These are phyloP conservation scores for Varanus salvator DNA, from an alignment of 2,113 vertebrate species.

Conservation along the genomic window DNA sequence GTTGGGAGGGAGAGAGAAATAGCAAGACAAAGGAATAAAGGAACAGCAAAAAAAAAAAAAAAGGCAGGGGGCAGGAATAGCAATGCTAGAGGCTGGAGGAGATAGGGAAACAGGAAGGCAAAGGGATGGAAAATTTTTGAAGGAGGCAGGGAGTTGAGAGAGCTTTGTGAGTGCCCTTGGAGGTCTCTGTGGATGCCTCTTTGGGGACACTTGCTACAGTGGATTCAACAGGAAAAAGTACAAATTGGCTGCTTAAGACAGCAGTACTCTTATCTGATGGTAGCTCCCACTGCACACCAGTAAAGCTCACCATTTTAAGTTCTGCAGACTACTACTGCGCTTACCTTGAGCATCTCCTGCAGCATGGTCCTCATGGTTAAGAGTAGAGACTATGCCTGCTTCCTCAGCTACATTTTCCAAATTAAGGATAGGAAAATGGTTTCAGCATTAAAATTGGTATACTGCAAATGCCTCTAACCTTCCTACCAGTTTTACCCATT, in stretches of 20 bases:
- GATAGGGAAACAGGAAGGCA: too few relatives aligned
- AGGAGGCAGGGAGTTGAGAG: too few relatives aligned
- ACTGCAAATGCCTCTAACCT: constrained; percentile 24
- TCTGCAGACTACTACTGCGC: constrained; percentile 25
- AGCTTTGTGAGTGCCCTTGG: too few relatives aligned
- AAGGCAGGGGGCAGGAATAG: too few relatives aligned
- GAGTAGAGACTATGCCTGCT: constrained; percentile 79
- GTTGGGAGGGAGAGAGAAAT: too few relatives aligned
- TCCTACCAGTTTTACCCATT: constrained; percentile 18
- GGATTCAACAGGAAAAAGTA: background rate
- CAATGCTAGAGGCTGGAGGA: too few relatives aligned
- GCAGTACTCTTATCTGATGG: background rate
- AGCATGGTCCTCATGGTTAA: constrained; percentile 79
- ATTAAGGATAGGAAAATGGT: constrained; percentile 55
- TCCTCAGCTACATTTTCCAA: constrained; percentile 76
- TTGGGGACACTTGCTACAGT: too few relatives aligned
- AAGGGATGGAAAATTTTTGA: too few relatives aligned
- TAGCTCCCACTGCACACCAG: background rate
- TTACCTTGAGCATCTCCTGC: constrained; percentile 80
- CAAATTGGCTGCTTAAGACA: background rate
- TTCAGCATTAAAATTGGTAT: constrained; percentile 31
- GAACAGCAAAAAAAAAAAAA: too few relatives aligned
- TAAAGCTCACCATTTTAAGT: background rate
- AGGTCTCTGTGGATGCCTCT: too few relatives aligned
- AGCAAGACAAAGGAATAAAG: too few relatives aligned